These are phyloP conservation scores for Halcyon smyrnensis DNA, from an alignment of 2,797 vertebrate genomes.

Conservation along the genomic window DNA sequence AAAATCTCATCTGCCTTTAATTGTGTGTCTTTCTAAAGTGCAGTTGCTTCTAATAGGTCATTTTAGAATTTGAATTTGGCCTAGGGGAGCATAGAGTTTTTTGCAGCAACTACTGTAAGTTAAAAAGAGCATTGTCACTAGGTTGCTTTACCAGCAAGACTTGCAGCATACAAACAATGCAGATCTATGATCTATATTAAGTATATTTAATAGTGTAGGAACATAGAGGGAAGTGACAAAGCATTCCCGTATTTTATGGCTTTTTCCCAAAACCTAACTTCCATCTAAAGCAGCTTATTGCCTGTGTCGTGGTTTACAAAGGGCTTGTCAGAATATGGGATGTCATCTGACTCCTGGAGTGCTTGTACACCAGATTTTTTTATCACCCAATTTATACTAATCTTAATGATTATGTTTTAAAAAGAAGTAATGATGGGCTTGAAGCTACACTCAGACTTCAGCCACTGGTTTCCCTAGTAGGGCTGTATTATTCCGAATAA, in stretches of 20 bases:
- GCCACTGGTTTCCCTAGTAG: not conserved
- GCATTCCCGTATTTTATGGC: not conserved
- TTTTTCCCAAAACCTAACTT: not conserved
- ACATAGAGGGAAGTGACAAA: not conserved
- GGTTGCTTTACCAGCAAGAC: not conserved
- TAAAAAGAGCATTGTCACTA: not conserved
- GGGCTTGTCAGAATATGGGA: not conserved
- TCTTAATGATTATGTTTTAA: not conserved
- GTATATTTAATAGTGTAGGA: not conserved
- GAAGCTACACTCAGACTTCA: not conserved
- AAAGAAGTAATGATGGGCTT: not conserved
- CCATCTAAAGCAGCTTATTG: not conserved
- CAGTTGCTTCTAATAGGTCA: not conserved
- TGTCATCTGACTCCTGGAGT: not conserved
- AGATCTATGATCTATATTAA: accelerated
- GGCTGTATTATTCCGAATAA: not conserved
- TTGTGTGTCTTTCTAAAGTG: not conserved
- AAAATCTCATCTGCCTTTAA: not conserved
- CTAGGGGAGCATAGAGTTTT: not conserved
- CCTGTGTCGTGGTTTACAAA: not conserved
- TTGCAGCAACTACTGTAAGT: not conserved
- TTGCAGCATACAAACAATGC: not conserved
- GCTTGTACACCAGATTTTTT: not conserved
- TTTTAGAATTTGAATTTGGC: not conserved
- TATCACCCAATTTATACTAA: not conserved